Evolutionary conservation across 92 coral and sea anemone genomes (phyloP).

Genomic region (Porites lobata): DNA sequence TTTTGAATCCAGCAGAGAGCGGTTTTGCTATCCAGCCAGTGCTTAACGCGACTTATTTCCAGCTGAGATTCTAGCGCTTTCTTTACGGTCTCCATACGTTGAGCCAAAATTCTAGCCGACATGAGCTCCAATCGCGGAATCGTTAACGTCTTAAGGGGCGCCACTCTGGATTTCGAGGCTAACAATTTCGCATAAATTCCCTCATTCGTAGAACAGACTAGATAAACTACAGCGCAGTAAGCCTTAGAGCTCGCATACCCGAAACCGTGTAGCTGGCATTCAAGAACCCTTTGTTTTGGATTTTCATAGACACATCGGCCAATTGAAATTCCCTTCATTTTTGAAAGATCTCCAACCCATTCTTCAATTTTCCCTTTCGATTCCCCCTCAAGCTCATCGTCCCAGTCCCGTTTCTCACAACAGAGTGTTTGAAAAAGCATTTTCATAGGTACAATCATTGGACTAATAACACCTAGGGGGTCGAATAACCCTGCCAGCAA

Average conservation of each 20-base stretch:
- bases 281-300: conserved; percentile 25
- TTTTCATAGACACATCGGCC: conserved; percentile 38
- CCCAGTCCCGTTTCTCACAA: conserved; percentile 50
- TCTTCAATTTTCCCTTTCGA: not conserved
- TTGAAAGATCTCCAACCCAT: conserved; percentile 52
- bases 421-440: conserved; percentile 57
- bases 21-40: conserved; percentile 71
- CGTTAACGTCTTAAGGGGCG: conserved; percentile 62
- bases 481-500: conserved; percentile 51
- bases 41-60: conserved; percentile 7
- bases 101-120: conserved; percentile 63
- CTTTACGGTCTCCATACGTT: conserved; percentile 56
- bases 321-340: conserved; percentile 19
- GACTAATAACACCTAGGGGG: conserved; percentile 58
- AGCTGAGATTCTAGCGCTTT: conserved; percentile 27
- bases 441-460: conserved; percentile 50
- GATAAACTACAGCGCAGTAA: conserved; percentile 67
- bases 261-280: conserved; percentile 53
- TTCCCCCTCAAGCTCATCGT: conserved; percentile 30
- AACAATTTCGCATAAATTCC: conserved; percentile 39
- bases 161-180: conserved; percentile 73
- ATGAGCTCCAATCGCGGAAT: conserved; percentile 74
- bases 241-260: conserved; percentile 58
- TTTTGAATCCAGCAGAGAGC: conserved; percentile 74
- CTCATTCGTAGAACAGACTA: conserved; percentile 15